A percentile compares a stretch with the other conserved stretches of the same genome.
phyloP scores from a whole-genome alignment of 2,888 invertebrate species.

The Oasisia sp. region DNA sequence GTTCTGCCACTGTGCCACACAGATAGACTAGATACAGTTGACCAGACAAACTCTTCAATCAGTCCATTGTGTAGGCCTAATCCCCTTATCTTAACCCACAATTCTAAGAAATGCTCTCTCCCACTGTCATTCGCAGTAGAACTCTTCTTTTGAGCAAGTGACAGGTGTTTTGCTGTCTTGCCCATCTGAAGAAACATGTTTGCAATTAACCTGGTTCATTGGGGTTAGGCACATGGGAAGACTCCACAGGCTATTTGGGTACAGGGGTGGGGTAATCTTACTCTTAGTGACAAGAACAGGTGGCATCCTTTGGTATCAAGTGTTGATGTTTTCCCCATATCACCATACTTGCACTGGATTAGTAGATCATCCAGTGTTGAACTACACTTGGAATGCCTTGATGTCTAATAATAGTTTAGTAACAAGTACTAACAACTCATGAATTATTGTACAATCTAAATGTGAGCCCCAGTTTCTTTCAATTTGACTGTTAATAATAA shows the following conservation, averaged over 20 bases:
- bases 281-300: neutral
- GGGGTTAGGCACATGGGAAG: neutral
- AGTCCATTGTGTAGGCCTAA: neutral
- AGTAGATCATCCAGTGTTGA: neutral
- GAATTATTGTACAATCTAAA: no score
- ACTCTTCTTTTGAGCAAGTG: neutral
- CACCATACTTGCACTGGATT: neutral
- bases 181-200: neutral
- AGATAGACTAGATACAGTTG: no score
- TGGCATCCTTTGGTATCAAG: neutral
- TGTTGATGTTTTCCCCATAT: neutral
- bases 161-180: neutral
- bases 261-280: neutral
- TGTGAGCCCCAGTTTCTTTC: no score
- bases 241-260: neutral
- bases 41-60: no score
- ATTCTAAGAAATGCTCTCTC: neutral
- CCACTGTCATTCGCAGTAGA: neutral
- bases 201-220: neutral
- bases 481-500: no score
- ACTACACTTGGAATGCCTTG: neutral
- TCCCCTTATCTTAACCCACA: neutral
- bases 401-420: no score
- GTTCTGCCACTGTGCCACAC: no score
- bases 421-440: no score